Evolutionary conservation across 2,797 vertebrate species (phyloP).

Genomic region (Anisognathus igniventris): DNA sequence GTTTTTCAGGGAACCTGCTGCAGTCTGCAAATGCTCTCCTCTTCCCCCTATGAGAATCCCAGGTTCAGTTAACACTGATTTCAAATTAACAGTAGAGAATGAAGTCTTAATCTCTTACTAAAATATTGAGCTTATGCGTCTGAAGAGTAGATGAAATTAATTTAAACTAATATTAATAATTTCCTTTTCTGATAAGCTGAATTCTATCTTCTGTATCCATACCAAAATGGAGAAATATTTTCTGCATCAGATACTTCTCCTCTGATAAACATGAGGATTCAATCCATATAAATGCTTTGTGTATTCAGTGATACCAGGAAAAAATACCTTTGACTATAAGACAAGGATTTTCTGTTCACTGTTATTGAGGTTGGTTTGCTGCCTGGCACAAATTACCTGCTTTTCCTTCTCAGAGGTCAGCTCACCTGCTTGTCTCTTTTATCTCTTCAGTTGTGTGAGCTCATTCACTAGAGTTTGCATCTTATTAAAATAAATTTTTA

Average conservation of each 20-base stretch:
- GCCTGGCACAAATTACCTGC: not conserved
- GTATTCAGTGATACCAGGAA: not conserved
- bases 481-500: conserved; percentile 22
- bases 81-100: not conserved
- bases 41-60: not conserved
- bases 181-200: not conserved
- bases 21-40: not conserved
- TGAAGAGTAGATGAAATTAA: not conserved
- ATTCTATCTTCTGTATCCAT: not conserved
- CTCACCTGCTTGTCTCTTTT: not conserved
- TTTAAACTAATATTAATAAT: not conserved
- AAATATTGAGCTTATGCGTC: not conserved
- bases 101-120: not conserved
- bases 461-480: conserved; percentile 28
- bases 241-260: not conserved
- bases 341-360: conserved; percentile 6
- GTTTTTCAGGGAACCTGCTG: not conserved
- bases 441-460: conserved; percentile 12
- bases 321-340: not conserved
- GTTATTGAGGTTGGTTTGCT: conserved; percentile 2
- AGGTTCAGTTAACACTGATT: not conserved
- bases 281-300: not conserved
- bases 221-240: not conserved
- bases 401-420: conserved; percentile 28
- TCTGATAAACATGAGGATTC: not conserved